Evolutionary conservation across 2,797 vertebrate species (phyloP).

Genomic region (Danio choprae): DNA sequence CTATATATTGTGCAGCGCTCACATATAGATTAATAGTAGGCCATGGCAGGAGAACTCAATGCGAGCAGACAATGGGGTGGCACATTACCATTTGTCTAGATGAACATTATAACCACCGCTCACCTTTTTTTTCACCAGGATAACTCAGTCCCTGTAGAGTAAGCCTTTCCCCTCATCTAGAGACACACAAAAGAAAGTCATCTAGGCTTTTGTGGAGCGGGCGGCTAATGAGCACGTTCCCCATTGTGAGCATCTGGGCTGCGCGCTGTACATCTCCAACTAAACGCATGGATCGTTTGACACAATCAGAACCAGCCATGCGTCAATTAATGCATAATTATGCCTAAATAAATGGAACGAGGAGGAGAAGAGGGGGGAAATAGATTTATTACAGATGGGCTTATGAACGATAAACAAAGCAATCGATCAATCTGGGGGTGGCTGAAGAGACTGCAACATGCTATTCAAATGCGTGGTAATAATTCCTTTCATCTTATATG

Average conservation of each 20-base stretch:
- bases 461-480: slow-evolving; percentile 70
- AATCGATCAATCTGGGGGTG: slow-evolving; percentile 78
- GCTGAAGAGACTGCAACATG: slow-evolving; percentile 69
- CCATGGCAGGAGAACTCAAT: slow-evolving; percentile 31
- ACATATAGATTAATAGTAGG: slow-evolving; percentile 40
- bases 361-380: slow-evolving; percentile 42
- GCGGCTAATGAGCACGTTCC: slow-evolving; percentile 60
- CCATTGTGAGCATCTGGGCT: slow-evolving; percentile 64
- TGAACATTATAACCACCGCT: slow-evolving; percentile 54
- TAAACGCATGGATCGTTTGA: slow-evolving; percentile 75
- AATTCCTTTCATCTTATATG: slow-evolving; percentile 69
- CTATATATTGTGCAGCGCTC: slow-evolving; percentile 17
- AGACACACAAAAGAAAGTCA: slow-evolving; percentile 61
- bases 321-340: slow-evolving; percentile 83
- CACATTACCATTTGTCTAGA: slow-evolving; percentile 50
- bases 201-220: slow-evolving; percentile 57
- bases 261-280: slow-evolving; percentile 50
- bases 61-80: slow-evolving; percentile 47
- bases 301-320: slow-evolving; percentile 78
- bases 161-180: slow-evolving; percentile 47
- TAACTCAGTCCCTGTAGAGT: slow-evolving; percentile 55
- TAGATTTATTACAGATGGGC: slow-evolving; percentile 81
- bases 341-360: slow-evolving; percentile 70
- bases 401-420: slow-evolving; percentile 84
- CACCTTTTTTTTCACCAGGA: slow-evolving; percentile 34